A percentile compares a stretch with the other conserved stretches of the same genome.
Conservation (phyloP, 2,113 vertebrate genomes). For the Oryctolagus cuniculus region mOryCun1.1 NC_091447.1:22797501-22798000, state of each 20-base stretch:
- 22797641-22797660: not conserved
- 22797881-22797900: not conserved
- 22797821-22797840: not conserved
- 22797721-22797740: not conserved
- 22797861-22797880: not conserved
- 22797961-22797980: constrained; percentile 77
- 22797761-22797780: not conserved
- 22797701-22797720: not conserved
- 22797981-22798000: constrained; percentile 41
- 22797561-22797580: not conserved
- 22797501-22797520: too few species aligned
- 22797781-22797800: not conserved
- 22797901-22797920: not conserved
- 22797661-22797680: not conserved
- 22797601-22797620: not conserved
- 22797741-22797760: not conserved
- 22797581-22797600: not conserved
- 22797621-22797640: not conserved
- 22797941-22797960: constrained; percentile 55
- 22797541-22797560: too few species aligned
- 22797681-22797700: not conserved
- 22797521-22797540: too few species aligned
- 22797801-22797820: not conserved
- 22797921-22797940: not conserved
- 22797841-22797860: not conserved